Percentiles rank a stretch among this genome's conserved stretches.
Conservation (phyloP, 2,113 vertebrate genomes). For the Chloropsis cyanopogon region DNA sequence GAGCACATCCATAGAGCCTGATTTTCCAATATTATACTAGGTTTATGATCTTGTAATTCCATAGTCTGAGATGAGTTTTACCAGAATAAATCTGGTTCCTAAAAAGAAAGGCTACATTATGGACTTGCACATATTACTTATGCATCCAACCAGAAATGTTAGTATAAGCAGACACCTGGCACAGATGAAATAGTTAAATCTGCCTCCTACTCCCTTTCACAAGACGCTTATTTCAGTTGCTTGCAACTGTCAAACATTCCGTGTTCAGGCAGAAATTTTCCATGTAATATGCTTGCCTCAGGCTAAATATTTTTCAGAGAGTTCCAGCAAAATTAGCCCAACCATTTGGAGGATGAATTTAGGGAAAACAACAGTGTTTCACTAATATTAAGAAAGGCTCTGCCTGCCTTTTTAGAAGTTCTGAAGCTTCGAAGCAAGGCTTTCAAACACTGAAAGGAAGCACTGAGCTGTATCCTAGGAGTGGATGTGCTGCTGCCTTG, state of each 20-base stretch:
- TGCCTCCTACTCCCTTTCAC: background rate
- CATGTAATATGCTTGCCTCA: background rate
- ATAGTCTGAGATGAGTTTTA: background rate
- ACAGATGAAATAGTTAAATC: background rate
- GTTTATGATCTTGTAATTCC: conserved; percentile 21
- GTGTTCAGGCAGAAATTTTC: background rate
- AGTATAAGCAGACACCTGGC: background rate
- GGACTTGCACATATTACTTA: background rate
- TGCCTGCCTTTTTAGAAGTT: background rate
- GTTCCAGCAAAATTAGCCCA: background rate
- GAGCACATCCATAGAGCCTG: background rate
- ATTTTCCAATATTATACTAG: background rate
- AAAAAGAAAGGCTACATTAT: background rate
- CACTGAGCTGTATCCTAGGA: background rate
- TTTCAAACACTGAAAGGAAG: background rate
- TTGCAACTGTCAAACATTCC: background rate
- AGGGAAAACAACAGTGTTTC: background rate
- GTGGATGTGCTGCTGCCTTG: background rate
- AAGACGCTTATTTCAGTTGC: background rate
- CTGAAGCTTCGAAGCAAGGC: background rate
- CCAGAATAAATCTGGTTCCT: background rate
- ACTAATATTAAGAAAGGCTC: background rate
- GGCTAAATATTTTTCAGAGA: background rate
- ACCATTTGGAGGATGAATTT: background rate
- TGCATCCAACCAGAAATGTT: background rate